Conservation (phyloP, 1,140 invertebrate species). For the Acyrthosiphon pisum region DNA sequence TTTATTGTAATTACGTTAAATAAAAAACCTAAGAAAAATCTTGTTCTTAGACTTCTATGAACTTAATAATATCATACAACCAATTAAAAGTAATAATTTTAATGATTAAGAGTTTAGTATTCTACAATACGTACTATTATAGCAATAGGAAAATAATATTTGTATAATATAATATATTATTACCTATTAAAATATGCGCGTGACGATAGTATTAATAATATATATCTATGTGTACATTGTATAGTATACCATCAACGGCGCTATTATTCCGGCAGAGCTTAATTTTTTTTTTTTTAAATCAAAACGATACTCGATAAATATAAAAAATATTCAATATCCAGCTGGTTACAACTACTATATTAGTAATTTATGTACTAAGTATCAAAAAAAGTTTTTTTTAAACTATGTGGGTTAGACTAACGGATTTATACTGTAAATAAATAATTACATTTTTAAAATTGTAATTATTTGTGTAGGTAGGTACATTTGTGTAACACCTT, state of each 20-base stretch:
- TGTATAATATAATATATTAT: not conserved
- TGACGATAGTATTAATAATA: not conserved
- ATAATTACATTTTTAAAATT: too few relatives aligned
- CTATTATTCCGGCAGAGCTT: not conserved
- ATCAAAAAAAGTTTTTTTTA: not conserved
- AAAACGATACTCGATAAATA: not conserved
- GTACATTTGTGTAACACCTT: too few relatives aligned
- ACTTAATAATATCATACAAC: not conserved
- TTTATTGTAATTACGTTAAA: not conserved
- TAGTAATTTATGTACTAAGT: not conserved
- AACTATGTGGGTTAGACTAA: too few relatives aligned
- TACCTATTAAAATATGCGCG: not conserved
- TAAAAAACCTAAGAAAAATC: not conserved
- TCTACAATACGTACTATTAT: not conserved
- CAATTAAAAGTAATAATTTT: not conserved
- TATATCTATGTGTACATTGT: not conserved
- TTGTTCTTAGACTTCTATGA: not conserved
- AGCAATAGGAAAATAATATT: not conserved
- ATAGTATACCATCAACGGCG: conserved; percentile 2
- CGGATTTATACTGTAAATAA: too few relatives aligned
- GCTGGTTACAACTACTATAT: not conserved
- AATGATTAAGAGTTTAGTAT: not conserved
- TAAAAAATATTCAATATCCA: not conserved
- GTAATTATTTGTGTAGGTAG: too few relatives aligned
- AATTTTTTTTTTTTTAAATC: too few relatives aligned